phyloP scores from a whole-genome alignment of 2,113 vertebrate genomes.

The Prionailurus bengalensis region DNA sequence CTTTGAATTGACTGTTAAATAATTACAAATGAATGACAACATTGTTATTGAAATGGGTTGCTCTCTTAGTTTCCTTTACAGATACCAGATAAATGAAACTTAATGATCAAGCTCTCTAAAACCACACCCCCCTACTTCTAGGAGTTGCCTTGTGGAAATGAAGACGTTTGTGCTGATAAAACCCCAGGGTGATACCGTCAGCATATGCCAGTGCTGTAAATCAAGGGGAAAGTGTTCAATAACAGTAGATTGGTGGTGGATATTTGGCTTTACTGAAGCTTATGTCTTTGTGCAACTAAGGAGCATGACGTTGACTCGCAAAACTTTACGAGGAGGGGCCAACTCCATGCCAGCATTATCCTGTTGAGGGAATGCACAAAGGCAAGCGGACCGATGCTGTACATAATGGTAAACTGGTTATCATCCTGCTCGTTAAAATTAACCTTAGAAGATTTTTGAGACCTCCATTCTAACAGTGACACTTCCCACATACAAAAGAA shows the following conservation, averaged over 20 bases:
- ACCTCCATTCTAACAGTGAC: conserved; percentile 52
- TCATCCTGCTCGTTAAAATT: conserved; percentile 61
- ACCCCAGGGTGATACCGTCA: background rate
- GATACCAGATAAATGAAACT: conserved; percentile 18
- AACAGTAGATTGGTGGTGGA: background rate
- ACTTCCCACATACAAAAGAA: conserved; percentile 50
- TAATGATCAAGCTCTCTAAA: background rate
- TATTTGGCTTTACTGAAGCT: background rate
- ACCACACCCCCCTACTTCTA: background rate
- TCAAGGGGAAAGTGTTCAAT: conserved; percentile 6
- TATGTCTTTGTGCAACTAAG: conserved; percentile 26
- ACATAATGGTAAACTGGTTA: conserved; percentile 10
- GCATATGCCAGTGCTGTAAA: background rate
- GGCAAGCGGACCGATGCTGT: background rate
- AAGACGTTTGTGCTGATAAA: background rate
- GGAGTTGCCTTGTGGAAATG: background rate
- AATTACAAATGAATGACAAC: conserved; percentile 58
- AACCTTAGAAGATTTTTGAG: conserved; percentile 54
- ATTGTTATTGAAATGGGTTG: conserved; percentile 56
- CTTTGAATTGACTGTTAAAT: conserved; percentile 60
- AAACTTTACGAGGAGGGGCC: background rate
- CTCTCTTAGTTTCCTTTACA: conserved; percentile 56
- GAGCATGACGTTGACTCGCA: background rate
- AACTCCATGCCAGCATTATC: background rate
- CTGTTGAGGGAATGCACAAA: background rate